These are phyloP conservation scores for Loxodonta africana DNA, from an alignment of 2,113 vertebrate genomes.

Conservation along the genomic window DNA sequence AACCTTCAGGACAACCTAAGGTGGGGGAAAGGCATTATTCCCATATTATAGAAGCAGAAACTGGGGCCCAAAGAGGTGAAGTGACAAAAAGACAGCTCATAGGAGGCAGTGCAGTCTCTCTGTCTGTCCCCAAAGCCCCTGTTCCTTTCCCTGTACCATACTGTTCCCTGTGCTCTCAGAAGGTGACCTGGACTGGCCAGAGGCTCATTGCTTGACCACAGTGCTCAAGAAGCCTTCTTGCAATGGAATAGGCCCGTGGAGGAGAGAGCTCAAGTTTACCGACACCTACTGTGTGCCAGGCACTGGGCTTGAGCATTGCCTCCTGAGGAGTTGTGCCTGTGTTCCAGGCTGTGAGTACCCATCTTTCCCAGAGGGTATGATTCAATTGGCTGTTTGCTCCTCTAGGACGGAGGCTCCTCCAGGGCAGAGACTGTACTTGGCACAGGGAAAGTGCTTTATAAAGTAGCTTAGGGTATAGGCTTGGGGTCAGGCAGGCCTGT, in stretches of 20 bases:
- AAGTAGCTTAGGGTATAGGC: not conserved
- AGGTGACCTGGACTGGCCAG: not conserved
- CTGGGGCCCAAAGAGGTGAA: not conserved
- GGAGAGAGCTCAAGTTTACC: not conserved
- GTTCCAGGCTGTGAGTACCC: not conserved
- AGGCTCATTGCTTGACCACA: not conserved
- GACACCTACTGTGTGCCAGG: not conserved
- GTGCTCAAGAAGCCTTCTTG: not conserved
- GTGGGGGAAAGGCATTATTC: not conserved
- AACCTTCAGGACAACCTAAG: not conserved
- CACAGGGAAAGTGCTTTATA: not conserved
- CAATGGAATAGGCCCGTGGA: not conserved
- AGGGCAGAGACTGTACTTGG: not conserved
- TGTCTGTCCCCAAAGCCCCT: not conserved
- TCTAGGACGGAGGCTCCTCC: no score
- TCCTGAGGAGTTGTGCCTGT: not conserved
- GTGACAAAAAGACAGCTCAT: not conserved
- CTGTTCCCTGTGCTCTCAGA: not conserved
- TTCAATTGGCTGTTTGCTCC: not conserved
- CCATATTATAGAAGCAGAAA: not conserved
- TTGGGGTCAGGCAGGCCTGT: not conserved
- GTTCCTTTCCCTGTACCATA: not conserved
- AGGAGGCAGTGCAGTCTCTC: not conserved
- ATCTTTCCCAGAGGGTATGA: not conserved
- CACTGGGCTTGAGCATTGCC: not conserved